phyloP scores from a whole-genome alignment of 2,113 vertebrate species.

The Vulpes vulpes region DNA sequence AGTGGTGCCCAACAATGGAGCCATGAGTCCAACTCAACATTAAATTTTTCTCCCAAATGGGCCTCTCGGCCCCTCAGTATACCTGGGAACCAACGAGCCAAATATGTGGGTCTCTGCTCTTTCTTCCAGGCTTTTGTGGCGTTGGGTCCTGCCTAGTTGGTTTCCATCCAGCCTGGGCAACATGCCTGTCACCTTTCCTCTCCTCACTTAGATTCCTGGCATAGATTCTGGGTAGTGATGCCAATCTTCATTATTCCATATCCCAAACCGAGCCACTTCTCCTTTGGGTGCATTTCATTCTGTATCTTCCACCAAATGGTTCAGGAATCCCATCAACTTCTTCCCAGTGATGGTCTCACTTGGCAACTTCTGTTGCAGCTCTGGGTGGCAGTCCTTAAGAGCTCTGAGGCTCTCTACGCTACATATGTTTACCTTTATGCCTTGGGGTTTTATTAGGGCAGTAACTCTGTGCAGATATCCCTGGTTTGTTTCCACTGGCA shows the following conservation, averaged over 20 bases:
- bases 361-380: slow-evolving; percentile 89
- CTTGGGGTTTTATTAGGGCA: slow-evolving; percentile 91
- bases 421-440: slow-evolving; percentile 90
- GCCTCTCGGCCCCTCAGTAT: slow-evolving; percentile 86
- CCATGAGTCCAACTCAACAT: slow-evolving; percentile 85
- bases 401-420: slow-evolving; percentile 80
- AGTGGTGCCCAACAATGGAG: not conserved
- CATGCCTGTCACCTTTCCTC: slow-evolving; percentile 89
- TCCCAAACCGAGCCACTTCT: slow-evolving; percentile 88
- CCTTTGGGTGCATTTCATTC: slow-evolving; percentile 80
- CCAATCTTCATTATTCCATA: slow-evolving; percentile 91
- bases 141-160: slow-evolving; percentile 90
- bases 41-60: slow-evolving; percentile 89
- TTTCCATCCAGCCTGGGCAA: slow-evolving; percentile 93
- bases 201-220: slow-evolving; percentile 85
- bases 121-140: slow-evolving; percentile 89
- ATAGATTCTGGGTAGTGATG: slow-evolving; percentile 90
- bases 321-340: slow-evolving; percentile 90
- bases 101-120: slow-evolving; percentile 89
- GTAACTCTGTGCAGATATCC: slow-evolving; percentile 89
- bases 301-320: slow-evolving; percentile 87
- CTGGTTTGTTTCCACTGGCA: slow-evolving; percentile 91
- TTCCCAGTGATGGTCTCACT: slow-evolving; percentile 90
- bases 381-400: slow-evolving; percentile 85
- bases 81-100: slow-evolving; percentile 88